A percentile compares a stretch with the other conserved stretches of the same genome.
These are phyloP conservation scores for Eupristina koningsbergeri DNA, from an alignment of 1,140 invertebrate genomes.

Conservation along the genomic window DNA sequence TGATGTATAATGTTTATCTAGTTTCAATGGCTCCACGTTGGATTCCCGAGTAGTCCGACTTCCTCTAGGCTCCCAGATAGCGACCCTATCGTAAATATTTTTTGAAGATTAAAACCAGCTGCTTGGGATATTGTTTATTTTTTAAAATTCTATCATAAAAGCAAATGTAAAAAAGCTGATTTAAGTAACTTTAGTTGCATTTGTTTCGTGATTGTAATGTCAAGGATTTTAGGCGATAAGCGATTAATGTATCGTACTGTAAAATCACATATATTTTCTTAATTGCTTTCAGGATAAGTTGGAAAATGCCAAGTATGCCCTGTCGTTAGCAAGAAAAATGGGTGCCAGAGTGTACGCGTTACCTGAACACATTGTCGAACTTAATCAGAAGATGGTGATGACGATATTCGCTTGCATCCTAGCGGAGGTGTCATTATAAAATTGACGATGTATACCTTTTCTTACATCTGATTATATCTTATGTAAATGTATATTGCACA, in stretches of 20 bases:
- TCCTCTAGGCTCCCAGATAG: too few relatives aligned
- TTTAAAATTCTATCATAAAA: too few relatives aligned
- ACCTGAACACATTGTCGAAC: conserved; percentile 99
- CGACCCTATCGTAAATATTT: too few relatives aligned
- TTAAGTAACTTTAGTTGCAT: too few relatives aligned
- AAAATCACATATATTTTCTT: not conserved
- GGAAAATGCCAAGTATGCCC: conserved; percentile 98
- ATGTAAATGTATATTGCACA: not conserved
- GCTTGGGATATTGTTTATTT: too few relatives aligned
- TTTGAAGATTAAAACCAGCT: too few relatives aligned
- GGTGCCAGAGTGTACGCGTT: conserved; percentile 97
- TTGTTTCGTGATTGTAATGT: too few relatives aligned
- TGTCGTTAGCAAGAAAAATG: conserved; percentile 97
- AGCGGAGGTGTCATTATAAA: conserved; percentile 77
- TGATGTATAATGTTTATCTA: too few relatives aligned
- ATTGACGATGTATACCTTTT: not conserved
- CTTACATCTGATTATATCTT: not conserved
- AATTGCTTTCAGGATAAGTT: conserved; percentile 84
- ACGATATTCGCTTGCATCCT: conserved; percentile 99
- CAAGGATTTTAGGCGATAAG: too few relatives aligned
- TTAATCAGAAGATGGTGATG: conserved; percentile 99
- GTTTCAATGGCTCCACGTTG: too few relatives aligned
- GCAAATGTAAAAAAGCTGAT: too few relatives aligned
- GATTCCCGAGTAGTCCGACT: too few relatives aligned
- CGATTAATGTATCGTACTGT: not conserved